Base-by-base conservation (phyloP, 2,888 invertebrate genomes). In the Pharmacophagus antenor region DNA sequence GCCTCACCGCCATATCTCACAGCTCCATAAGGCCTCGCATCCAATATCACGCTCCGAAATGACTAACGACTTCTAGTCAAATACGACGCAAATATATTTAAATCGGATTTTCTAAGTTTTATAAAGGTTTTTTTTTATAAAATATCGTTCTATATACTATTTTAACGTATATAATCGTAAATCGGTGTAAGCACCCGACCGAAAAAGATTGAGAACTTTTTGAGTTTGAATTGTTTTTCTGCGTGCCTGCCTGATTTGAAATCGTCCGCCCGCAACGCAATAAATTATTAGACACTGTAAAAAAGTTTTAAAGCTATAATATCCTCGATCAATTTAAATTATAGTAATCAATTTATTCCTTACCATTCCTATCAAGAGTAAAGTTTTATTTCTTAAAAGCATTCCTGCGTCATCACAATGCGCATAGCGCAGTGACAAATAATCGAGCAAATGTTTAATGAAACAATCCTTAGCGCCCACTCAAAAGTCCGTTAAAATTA, bases 1-100 rank as follows among this genome's bases (percentile, higher is more conserved):
- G 73, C 74, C 74, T 74, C 72, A 70, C 70, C 68, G 71, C 74
- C 75, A 78, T 82, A 80, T 80, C 75, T 82, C 79, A 78, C 69
- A 72, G 72, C 70, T 78, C 77, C 74, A 73, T 75, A 74, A 76
- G 73, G 77, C 73, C 77, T 77, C 75, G 73, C 73, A 80, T 81
- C 76, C 80, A 81, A 83, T 83, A 82, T 77, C 75, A 76, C 76
- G 71, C 71, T 67, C 71, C 68, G 70, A 69, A 68, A 76, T 82
- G 79, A 82, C 77, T 80, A 82, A 85, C 77, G 77, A 72, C 70
- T 76, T 73, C 22, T 55, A 76, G 73, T 74, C 72, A 74, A 74
- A 77, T 72, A 67, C 68, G 72, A 73, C 69, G 70, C 71, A 77
- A 75, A 80, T 77, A 74, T 76, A 71, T 71, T 67, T 69, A 65